Base-by-base conservation (phyloP, 2,113 vertebrate species). In the Hippocampus mohnikei region DNA sequence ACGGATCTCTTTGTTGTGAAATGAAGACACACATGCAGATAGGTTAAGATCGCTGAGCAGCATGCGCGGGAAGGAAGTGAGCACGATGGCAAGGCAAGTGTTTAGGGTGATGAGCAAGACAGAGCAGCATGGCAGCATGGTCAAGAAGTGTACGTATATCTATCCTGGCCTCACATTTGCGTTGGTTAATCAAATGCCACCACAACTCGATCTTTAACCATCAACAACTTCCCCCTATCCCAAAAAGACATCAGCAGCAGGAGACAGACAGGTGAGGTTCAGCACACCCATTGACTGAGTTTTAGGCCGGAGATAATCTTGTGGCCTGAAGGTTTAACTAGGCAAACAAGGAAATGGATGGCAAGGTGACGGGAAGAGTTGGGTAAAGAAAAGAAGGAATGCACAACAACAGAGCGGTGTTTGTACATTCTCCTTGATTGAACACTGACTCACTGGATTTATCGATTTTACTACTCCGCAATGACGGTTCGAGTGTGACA, bases 151-250 rank as follows among this genome's bases (percentile, higher is more conserved):
- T 76, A 81, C 77, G 85, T 77, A 9, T 71, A 79, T 82, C 69
- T 71, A 79, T 82, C 70, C 71, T 79, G 90, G 86, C 88, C 89
- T 75, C 64, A 69, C 79, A 92, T 92, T 91, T 91, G 89, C 89
- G 90, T 92, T 88, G 86, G 82, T 89, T 91, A 91, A 90, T 92
- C 88, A 91, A 91, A 92, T 89, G 88, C 88, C 90, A 92, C 86
- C 89, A 91, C 88, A 91, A 91, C 89, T 88, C 88, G 88, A 89
- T 90, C 85, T 87, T 81, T 71, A 88, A 88, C 80, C 82, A 89
- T 90, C 87, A 89, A 88, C 86, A 86, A 81, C 84, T 79, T 37
- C 63, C 66, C 67, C 40, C 58, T 33, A 71, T 73, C 52, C 69
- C n/a, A 50, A 69, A 61, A 44, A 60, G 63, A 83, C 66, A 71